Evolutionary conservation across 2,113 vertebrate genomes (phyloP).

Genomic region (Ciconia maguari): DNA sequence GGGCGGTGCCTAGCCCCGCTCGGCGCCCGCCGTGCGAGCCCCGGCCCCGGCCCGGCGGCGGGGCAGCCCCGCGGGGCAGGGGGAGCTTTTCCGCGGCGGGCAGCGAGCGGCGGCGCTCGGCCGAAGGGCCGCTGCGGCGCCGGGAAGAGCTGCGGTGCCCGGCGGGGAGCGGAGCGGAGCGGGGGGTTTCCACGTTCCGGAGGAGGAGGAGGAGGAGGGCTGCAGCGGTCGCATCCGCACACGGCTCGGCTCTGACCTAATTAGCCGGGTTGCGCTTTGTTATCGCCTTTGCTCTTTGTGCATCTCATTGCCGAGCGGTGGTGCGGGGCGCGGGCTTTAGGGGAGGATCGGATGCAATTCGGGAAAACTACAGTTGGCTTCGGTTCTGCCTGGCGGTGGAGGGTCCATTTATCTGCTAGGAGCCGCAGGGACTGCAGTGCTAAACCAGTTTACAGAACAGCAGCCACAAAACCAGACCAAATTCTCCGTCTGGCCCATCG

Average conservation of each 20-base stretch:
- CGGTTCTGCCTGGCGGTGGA: neutral
- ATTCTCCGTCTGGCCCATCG: neutral
- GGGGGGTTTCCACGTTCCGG: neutral
- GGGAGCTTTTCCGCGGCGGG: too few species aligned
- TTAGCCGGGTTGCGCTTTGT: constrained; percentile 37
- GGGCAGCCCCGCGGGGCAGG: neutral
- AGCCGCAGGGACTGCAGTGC: constrained; percentile 6
- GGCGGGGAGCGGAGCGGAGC: neutral
- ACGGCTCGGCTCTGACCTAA: constrained; percentile 34
- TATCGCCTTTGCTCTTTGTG: neutral
- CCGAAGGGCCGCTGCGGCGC: neutral
- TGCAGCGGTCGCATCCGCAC: constrained; percentile 6
- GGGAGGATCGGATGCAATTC: neutral
- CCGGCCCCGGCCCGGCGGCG: neutral
- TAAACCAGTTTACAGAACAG: neutral
- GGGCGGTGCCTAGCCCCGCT: constrained; percentile 49
- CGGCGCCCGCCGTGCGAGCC: constrained; percentile 43
- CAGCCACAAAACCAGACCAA: neutral
- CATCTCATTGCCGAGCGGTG: neutral
- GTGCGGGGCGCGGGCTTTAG: neutral
- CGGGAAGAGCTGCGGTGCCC: neutral
- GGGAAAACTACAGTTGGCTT: neutral
- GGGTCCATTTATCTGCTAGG: neutral
- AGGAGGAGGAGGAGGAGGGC: neutral
- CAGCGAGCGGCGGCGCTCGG: neutral